These are phyloP conservation scores for Sphaerophoria taeniata DNA, from an alignment of 2,888 invertebrate genomes.

Conservation along the genomic window DNA sequence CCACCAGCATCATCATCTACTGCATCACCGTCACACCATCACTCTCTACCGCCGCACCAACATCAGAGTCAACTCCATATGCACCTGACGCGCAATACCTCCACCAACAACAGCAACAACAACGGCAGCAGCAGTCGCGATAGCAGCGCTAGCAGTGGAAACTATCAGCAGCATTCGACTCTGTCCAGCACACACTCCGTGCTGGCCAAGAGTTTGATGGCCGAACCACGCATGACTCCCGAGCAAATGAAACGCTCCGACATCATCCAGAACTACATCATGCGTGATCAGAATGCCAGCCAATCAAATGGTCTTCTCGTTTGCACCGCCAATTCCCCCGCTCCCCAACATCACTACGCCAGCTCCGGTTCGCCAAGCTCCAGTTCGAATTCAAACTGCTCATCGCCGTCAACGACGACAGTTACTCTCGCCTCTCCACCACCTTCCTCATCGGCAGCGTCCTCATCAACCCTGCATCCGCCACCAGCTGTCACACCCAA, in stretches of 20 bases:
- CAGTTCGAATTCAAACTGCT: constrained; percentile 78
- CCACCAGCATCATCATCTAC: constrained; percentile 76
- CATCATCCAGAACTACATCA: constrained; percentile 95
- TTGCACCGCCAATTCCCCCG: constrained; percentile 77
- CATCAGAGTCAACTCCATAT: constrained; percentile 83
- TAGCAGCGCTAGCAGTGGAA: constrained; percentile 73
- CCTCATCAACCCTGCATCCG: constrained; percentile 74
- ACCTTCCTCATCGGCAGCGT: constrained; percentile 75
- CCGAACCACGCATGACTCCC: constrained; percentile 96
- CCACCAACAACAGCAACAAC: constrained; percentile 78
- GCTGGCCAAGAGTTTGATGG: constrained; percentile 94
- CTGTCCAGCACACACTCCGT: constrained; percentile 95
- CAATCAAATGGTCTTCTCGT: constrained; percentile 75
- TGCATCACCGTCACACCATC: constrained; percentile 73
- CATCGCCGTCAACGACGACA: constrained; percentile 80
- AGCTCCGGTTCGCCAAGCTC: constrained; percentile 75
- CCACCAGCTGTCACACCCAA: constrained; percentile 80
- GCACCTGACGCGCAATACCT: constrained; percentile 84
- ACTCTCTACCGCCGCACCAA: constrained; percentile 74
- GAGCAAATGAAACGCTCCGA: constrained; percentile 96
- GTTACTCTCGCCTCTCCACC: constrained; percentile 80
- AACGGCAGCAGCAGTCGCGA: constrained; percentile 74
- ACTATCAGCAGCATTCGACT: constrained; percentile 83
- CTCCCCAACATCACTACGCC: constrained; percentile 72
- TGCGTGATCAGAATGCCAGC: constrained; percentile 85